Base-by-base conservation (phyloP, 2,888 invertebrate genomes). In the Timema cristinae region DNA sequence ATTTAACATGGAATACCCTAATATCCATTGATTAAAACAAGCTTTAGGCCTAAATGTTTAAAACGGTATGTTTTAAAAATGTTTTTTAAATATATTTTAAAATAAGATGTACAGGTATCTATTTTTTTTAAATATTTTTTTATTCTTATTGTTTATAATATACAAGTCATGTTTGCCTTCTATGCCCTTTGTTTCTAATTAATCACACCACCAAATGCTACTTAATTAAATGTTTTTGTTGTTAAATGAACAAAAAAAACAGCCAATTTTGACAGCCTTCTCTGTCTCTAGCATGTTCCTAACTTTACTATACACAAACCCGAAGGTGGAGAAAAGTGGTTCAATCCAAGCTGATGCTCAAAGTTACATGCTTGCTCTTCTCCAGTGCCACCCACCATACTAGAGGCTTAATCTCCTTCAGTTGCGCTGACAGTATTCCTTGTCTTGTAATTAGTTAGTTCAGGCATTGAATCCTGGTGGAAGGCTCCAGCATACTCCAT, bases 401-500 rank as follows among this genome's bases (percentile, higher is more conserved):
- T 13, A 63, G 63, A 63, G 15, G n/a, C n/a, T n/a, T n/a, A n/a
- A n/a, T n/a, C n/a, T n/a, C n/a, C n/a, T n/a, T n/a, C n/a, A n/a
- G n/a, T n/a, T 48, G 48, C 50, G 16, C 51, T 50, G 49, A 13
- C 10, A 51, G 63, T 63, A 67, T 10, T 50, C 51, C 13, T 67
- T 67, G 16, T 50, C 51, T 51, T 67, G n/a, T n/a, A 16, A 10
- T 67, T 16, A 10, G n/a, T 49, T 50, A 67, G 10, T 50, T 50
- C 51, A 15, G 67, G n/a, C 51, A 50, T 51, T 50, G 50, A 13
- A 50, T 50, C 15, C 32, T 49, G 15, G 15, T 67, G 67, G n/a
- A 50, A 50, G 10, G 67, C 50, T 67, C 5, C 5, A 67, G 51
- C 51, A 67, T 67, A 67, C 11, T 50, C 50, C n/a, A 50, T 51